Conservation (phyloP, 2,797 vertebrate genomes). For the Premnoplex brunnescens region DNA sequence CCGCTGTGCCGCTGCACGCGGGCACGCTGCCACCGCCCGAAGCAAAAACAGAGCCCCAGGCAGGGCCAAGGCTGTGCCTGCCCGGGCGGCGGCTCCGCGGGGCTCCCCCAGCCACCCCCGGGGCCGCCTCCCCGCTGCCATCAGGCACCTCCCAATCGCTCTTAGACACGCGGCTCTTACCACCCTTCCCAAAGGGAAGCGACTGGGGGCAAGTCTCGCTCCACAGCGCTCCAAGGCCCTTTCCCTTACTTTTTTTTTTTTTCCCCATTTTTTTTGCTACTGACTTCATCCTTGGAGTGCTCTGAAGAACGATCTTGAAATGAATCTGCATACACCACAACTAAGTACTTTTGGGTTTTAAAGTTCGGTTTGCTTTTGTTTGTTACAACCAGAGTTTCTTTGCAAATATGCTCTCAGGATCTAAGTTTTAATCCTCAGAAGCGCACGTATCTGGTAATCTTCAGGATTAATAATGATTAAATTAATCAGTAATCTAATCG, state of each 20-base stretch:
- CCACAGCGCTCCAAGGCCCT: background rate
- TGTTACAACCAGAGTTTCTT: background rate
- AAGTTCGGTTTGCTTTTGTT: background rate
- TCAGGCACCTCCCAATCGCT: background rate
- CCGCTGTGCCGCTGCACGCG: background rate
- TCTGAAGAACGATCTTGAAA: background rate
- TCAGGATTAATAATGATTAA: constrained; percentile 25
- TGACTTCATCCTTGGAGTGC: background rate
- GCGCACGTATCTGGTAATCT: background rate
- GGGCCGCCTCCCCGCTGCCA: background rate
- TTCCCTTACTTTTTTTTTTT: background rate
- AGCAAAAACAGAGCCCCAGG: background rate
- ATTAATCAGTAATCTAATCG: constrained; percentile 14
- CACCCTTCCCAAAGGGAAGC: background rate
- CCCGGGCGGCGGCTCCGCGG: background rate
- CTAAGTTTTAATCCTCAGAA: background rate
- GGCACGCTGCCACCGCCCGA: background rate
- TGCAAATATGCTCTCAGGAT: background rate
- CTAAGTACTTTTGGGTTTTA: background rate
- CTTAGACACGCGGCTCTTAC: background rate
- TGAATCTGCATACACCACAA: background rate
- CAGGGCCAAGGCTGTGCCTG: background rate
- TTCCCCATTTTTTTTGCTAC: background rate
- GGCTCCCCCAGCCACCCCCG: background rate
- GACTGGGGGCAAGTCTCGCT: background rate